These are phyloP conservation scores for Chionodraco myersi DNA, from an alignment of 2,113 vertebrate species.

Conservation along the genomic window DNA sequence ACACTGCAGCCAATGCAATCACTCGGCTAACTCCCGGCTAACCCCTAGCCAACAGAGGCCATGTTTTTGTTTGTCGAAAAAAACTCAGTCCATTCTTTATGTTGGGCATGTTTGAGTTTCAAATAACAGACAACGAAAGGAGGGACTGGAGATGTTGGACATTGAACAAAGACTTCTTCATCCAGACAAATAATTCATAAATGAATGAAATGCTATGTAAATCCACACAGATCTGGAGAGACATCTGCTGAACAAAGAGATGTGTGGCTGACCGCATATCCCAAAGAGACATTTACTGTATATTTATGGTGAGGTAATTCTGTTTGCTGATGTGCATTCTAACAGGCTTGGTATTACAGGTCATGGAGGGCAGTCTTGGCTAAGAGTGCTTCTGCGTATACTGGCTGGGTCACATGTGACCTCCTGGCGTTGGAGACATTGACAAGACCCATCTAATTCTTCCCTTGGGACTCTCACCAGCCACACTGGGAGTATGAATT, in stretches of 20 bases:
- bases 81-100: conserved; percentile 45
- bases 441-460: conserved; percentile 55
- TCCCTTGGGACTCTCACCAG: conserved; percentile 63
- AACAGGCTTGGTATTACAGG: conserved; percentile 22
- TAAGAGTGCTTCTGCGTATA: conserved; percentile 28
- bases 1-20: conserved; percentile 63
- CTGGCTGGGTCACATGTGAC: conserved; percentile 44
- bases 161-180: conserved; percentile 32
- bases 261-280: conserved; percentile 19
- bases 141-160: conserved; percentile 22
- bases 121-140: conserved; percentile 32
- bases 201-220: conserved; percentile 20
- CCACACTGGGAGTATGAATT: conserved; percentile 73
- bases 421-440: conserved; percentile 31
- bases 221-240: conserved; percentile 14
- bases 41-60: conserved; percentile 28
- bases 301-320: conserved; percentile 43
- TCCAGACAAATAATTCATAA: conserved; percentile 50
- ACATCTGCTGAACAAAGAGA: conserved; percentile 40
- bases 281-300: conserved; percentile 37
- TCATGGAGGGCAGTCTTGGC: conserved; percentile 23
- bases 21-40: conserved; percentile 30
- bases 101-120: conserved; percentile 35
- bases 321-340: conserved; percentile 45
- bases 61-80: conserved; percentile 57